These are phyloP conservation scores for Cylindroiulus punctatus DNA, from an alignment of 2,888 invertebrate species.

Conservation along the genomic window DNA sequence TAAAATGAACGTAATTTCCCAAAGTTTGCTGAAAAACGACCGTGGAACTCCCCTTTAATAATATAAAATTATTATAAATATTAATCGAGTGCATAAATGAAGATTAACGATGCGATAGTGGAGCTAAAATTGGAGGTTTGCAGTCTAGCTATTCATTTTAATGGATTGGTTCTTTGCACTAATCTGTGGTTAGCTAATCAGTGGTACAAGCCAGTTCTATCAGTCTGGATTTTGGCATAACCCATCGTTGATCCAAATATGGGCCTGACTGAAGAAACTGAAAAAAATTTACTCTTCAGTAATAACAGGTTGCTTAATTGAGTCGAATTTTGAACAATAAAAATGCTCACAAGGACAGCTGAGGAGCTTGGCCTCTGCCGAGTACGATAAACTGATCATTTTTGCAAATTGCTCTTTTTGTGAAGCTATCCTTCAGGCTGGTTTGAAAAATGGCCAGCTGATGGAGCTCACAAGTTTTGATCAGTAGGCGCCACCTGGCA, in stretches of 20 bases:
- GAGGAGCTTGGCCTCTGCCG: conserved; percentile 28
- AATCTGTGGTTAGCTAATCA: background rate
- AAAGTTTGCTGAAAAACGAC: background rate
- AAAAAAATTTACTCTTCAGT: background rate
- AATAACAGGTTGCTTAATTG: conserved; percentile 28
- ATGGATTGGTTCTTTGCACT: background rate
- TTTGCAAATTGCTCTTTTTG: background rate
- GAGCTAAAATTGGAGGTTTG: background rate
- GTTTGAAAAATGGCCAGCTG: background rate
- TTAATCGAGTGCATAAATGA: background rate
- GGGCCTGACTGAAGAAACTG: background rate
- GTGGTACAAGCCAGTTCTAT: background rate
- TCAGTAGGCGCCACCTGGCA: background rate
- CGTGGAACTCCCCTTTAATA: background rate
- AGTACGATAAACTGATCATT: conserved; percentile 21
- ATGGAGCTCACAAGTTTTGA: background rate
- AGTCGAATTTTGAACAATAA: conserved; percentile 12
- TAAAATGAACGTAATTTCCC: background rate
- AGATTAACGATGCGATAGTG: background rate
- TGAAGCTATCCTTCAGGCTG: background rate
- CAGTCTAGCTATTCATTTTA: background rate
- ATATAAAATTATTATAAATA: background rate
- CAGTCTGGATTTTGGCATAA: background rate
- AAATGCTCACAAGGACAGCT: background rate
- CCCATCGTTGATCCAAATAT: background rate